phyloP scores from a whole-genome alignment of 92 coral and sea anemone species.

The Montipora capitata region DNA sequence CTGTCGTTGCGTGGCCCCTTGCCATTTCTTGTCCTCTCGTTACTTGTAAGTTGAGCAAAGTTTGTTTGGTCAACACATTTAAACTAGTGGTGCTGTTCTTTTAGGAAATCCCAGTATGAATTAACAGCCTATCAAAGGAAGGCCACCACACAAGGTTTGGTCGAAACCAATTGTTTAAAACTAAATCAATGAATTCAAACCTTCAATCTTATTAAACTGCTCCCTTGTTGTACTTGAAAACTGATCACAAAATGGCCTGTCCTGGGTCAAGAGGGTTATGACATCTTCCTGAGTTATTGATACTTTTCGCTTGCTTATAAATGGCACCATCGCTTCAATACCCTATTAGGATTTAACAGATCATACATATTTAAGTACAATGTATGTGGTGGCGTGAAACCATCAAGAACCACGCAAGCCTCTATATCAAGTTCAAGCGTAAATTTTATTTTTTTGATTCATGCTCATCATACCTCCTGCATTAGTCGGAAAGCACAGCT shows the following conservation, averaged over 20 bases:
- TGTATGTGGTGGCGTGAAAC: background rate
- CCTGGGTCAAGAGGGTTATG: constrained; percentile 71
- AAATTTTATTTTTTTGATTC: too few relatives aligned
- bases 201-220: constrained; percentile 79
- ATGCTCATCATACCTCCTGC: constrained; percentile 80
- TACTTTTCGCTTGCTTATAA: constrained; percentile 78
- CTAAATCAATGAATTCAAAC: constrained; percentile 23
- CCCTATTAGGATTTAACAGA: constrained; percentile 59
- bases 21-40: too few relatives aligned
- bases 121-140: too few relatives aligned
- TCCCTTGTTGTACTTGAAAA: constrained; percentile 82
- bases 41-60: too few relatives aligned
- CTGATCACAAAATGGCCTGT: constrained; percentile 85
- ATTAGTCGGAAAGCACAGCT: constrained; percentile 84
- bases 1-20: too few relatives aligned
- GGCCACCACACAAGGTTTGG: too few relatives aligned
- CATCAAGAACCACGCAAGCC: too few relatives aligned
- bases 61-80: too few relatives aligned
- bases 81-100: too few relatives aligned
- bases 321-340: constrained; percentile 82
- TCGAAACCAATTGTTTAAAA: too few relatives aligned
- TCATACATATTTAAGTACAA: background rate
- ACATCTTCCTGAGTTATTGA: constrained; percentile 75
- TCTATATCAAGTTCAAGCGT: too few relatives aligned
- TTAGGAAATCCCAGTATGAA: too few relatives aligned